Percentiles rank a stretch among this genome's conserved stretches.
Evolutionary conservation across 2,113 vertebrate genomes (phyloP).

Genomic region (Campylomormyrus tamandua): DNA sequence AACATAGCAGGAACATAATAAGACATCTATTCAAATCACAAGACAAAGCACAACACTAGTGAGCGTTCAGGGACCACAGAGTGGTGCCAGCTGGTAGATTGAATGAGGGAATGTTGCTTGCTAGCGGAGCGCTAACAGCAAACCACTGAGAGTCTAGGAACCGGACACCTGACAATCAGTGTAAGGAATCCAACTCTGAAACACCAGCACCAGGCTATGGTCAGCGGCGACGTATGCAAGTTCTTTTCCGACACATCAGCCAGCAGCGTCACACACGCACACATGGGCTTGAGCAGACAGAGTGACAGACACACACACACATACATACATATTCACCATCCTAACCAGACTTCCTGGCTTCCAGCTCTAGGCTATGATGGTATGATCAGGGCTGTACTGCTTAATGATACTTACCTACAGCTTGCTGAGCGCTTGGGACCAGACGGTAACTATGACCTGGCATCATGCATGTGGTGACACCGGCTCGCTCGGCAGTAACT

Average conservation of each 20-base stretch:
- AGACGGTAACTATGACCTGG: neutral
- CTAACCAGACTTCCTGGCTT: neutral
- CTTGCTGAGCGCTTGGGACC: neutral
- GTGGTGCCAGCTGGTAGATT: neutral
- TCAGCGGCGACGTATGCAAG: neutral
- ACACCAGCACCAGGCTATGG: neutral
- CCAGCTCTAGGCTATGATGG: neutral
- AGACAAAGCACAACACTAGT: neutral
- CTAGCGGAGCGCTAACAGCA: neutral
- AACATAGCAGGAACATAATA: neutral
- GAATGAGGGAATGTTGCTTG: neutral
- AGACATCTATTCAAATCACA: neutral
- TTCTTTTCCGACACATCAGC: neutral
- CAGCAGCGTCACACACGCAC: neutral
- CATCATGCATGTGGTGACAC: slow-evolving; percentile 10
- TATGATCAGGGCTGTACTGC: neutral
- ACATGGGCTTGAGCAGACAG: neutral
- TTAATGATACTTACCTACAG: neutral
- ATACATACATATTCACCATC: neutral
- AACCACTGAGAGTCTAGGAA: neutral
- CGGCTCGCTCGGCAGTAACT: neutral
- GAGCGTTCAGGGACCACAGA: neutral
- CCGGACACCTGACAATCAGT: neutral
- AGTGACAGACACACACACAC: neutral
- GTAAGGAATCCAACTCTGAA: neutral